Conservation (phyloP, 2,113 vertebrate species). For the Chitala chitala region DNA sequence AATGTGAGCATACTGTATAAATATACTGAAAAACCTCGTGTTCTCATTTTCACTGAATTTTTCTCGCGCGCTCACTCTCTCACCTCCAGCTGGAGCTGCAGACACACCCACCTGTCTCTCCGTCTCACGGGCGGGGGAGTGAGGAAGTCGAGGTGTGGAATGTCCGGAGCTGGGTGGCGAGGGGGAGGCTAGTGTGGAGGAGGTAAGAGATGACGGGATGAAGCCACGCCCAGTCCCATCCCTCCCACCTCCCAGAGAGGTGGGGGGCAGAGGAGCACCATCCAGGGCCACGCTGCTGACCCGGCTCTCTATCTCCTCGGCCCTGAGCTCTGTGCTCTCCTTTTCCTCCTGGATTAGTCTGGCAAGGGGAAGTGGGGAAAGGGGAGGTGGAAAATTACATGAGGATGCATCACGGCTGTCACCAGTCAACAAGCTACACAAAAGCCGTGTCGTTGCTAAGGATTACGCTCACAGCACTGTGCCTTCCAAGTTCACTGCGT, state of each 20-base stretch:
- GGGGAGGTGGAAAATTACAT: neutral
- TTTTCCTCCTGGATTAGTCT: conserved; percentile 91
- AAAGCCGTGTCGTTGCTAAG: too few relatives aligned
- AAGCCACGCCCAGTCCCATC: conserved; percentile 67
- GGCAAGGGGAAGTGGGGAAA: neutral
- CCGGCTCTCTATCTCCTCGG: conserved; percentile 83
- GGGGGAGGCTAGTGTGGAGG: conserved; percentile 83
- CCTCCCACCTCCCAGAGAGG: conserved; percentile 55
- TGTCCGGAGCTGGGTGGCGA: conserved; percentile 86
- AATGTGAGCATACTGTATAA: too few relatives aligned
- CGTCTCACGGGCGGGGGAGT: conserved; percentile 79
- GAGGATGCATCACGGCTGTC: too few relatives aligned
- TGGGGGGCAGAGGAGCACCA: conserved; percentile 68
- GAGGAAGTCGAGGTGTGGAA: conserved; percentile 81
- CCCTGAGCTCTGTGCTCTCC: conserved; percentile 81
- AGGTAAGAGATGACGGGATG: conserved; percentile 81
- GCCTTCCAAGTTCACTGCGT: too few relatives aligned
- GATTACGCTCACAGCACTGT: too few relatives aligned
- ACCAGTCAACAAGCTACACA: too few relatives aligned
- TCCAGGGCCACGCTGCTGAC: conserved; percentile 80
- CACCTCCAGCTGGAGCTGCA: conserved; percentile 8
- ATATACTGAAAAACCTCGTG: too few relatives aligned
- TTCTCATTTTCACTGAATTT: neutral
- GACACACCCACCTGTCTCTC: conserved; percentile 63
- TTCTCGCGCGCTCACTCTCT: neutral